phyloP scores from a whole-genome alignment of 2,888 invertebrate species.

The Xestobium rufovillosum region DNA sequence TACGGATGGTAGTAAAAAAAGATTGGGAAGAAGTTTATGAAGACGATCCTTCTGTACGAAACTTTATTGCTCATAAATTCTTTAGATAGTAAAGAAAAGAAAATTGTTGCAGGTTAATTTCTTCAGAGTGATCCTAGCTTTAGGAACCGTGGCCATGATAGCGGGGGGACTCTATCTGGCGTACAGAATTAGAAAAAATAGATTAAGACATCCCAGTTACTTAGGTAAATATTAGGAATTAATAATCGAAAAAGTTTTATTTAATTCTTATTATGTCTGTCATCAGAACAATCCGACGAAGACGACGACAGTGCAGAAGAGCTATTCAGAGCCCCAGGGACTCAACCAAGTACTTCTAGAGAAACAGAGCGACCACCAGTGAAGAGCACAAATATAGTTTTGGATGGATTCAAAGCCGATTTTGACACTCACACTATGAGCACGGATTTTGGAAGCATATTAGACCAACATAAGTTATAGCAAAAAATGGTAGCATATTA shows the following conservation, averaged over 20 bases:
- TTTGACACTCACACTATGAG: too few relatives aligned
- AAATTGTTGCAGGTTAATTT: constrained; percentile 1
- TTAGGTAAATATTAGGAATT: constrained; percentile 1
- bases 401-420: constrained; percentile 1
- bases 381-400: too few relatives aligned
- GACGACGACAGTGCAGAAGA: constrained; percentile 31
- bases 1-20: constrained; percentile 54
- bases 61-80: too few relatives aligned
- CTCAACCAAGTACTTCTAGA: constrained; percentile 15
- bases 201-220: not conserved
- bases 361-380: not conserved
- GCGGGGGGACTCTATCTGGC: not conserved
- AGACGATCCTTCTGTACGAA: not conserved
- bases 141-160: not conserved
- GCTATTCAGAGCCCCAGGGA: constrained; percentile 28
- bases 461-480: too few relatives aligned
- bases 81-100: too few relatives aligned
- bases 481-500: too few relatives aligned
- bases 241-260: too few relatives aligned
- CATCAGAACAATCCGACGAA: constrained; percentile 30
- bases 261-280: too few relatives aligned
- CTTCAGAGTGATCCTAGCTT: not conserved
- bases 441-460: constrained; percentile 2
- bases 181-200: constrained; percentile 1
- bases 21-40: constrained; percentile 34